Base-by-base conservation (phyloP, 2,113 vertebrate genomes). In the Cyprinodon brontotheroides region DNA sequence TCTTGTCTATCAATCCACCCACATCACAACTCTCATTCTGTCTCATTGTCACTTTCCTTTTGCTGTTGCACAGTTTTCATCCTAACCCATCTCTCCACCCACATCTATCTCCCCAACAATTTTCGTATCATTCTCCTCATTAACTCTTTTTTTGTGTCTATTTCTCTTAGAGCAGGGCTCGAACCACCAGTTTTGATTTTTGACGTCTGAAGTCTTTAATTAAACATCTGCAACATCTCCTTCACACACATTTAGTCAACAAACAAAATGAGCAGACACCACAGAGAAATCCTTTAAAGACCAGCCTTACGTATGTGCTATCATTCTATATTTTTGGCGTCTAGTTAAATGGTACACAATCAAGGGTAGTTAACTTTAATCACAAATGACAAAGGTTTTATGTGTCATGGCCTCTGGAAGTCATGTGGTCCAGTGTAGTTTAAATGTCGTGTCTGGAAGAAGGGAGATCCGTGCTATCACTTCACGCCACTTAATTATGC, bases 141-240 rank as follows among this genome's bases (percentile, higher is more conserved):
- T 50, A 67, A 50, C n/a, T 69, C 59, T 62, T 15, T 65, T 65
- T 22, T 29, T 43, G 47, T 59, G 17, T 65, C 11, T 82, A 29
- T 72, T 40, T 74, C 50, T 77, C 71, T 59, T 15, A 75, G 17
- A 80, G 79, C 9, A 67, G 68, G 72, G 77, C 39, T 82, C 78
- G 69, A 86, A 75, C 89, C 73, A 81, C 70, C 79, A 69, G 70
- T 66, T 43, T 60, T 84, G 76, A 73, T 67, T 82, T 87, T 74
- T 86, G 84, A 66, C 72, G 70, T 75, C 83, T 81, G 38, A 66
- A 73, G 77, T 88, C 86, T 87, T 93, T 90, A 90, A 93, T 93
- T 92, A 93, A 92, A 92, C 89, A 93, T 91, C 77, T 91, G 77
- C 72, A 69, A 61, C 50, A 76, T 70, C 14, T 70, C 8, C 4